Evolutionary conservation across 1,140 invertebrate species (phyloP).

Genomic region (Capitella teleta): DNA sequence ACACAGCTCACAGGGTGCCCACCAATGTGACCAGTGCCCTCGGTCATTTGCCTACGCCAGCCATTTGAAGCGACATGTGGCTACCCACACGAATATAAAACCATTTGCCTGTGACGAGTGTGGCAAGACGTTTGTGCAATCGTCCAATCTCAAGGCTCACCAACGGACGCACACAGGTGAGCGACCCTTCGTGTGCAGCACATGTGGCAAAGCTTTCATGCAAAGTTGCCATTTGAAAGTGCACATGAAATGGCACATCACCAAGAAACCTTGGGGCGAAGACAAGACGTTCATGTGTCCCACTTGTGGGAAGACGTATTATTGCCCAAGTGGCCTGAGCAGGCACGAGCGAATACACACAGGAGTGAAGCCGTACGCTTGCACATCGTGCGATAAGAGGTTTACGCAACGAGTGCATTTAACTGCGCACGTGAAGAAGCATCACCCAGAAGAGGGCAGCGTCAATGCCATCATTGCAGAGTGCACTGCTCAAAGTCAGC

Average conservation of each 20-base stretch:
- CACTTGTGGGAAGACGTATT: constrained; percentile 75
- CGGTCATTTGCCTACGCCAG: too few relatives aligned
- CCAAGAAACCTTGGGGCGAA: constrained; percentile 18
- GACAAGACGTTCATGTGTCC: constrained; percentile 17
- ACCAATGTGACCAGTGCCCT: too few relatives aligned
- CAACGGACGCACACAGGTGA: constrained; percentile 94
- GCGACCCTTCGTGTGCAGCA: constrained; percentile 88
- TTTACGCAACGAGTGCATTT: constrained; percentile 70
- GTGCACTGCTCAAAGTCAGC: too few relatives aligned
- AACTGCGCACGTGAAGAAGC: constrained; percentile 68
- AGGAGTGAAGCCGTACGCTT: constrained; percentile 39
- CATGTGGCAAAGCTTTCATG: constrained; percentile 38
- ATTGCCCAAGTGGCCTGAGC: constrained; percentile 42
- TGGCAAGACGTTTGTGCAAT: constrained; percentile 93
- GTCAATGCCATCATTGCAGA: too few relatives aligned
- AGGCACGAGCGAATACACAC: constrained; percentile 15
- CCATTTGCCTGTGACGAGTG: constrained; percentile 89
- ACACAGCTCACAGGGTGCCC: too few relatives aligned
- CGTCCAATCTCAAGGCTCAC: constrained; percentile 97
- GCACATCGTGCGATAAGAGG: constrained; percentile 86
- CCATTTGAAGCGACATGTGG: too few relatives aligned
- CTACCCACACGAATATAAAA: constrained; percentile 73
- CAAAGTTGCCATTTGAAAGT: constrained; percentile 38
- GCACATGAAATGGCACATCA: constrained; percentile 22
- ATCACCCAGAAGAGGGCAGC: too few relatives aligned